Conservation (phyloP, 1,140 invertebrate species). For the Lineus longissimus region DNA sequence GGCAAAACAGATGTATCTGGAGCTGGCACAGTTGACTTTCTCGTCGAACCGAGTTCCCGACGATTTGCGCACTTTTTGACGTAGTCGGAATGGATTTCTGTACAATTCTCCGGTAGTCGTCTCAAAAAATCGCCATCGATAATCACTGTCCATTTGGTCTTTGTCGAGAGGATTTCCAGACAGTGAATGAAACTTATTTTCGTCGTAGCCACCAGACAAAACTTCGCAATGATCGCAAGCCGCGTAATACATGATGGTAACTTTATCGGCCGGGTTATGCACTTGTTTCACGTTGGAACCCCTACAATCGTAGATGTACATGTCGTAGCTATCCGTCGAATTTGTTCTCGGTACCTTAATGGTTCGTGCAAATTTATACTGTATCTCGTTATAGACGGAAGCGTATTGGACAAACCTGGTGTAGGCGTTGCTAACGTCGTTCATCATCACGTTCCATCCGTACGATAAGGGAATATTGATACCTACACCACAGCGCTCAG, state of each 20-base stretch:
- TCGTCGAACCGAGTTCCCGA: constrained; percentile 2
- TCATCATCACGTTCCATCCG: not conserved
- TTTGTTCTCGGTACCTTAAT: not conserved
- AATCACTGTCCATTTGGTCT: not conserved
- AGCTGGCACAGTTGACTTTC: not conserved
- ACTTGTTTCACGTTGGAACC: not conserved
- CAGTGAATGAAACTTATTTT: not conserved
- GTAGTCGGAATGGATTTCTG: not conserved
- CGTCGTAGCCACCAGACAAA: not conserved
- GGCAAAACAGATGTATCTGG: constrained; percentile 3
- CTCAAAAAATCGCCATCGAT: not conserved
- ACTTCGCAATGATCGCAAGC: too few species aligned
- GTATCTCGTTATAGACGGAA: not conserved
- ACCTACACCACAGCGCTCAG: not conserved
- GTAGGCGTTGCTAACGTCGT: not conserved
- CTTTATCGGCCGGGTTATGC: not conserved
- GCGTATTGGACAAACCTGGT: not conserved
- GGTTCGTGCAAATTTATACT: not conserved
- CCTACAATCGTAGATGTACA: not conserved
- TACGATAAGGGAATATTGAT: not conserved
- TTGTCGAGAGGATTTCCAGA: not conserved
- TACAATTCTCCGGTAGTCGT: not conserved
- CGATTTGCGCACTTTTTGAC: not conserved
- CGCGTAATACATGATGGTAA: not conserved
- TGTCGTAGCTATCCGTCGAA: not conserved